Evolutionary conservation across 2,888 invertebrate species (phyloP), one percentile per base, ranked within the genome.

Genomic region (Luffia ferchaultella): DNA sequence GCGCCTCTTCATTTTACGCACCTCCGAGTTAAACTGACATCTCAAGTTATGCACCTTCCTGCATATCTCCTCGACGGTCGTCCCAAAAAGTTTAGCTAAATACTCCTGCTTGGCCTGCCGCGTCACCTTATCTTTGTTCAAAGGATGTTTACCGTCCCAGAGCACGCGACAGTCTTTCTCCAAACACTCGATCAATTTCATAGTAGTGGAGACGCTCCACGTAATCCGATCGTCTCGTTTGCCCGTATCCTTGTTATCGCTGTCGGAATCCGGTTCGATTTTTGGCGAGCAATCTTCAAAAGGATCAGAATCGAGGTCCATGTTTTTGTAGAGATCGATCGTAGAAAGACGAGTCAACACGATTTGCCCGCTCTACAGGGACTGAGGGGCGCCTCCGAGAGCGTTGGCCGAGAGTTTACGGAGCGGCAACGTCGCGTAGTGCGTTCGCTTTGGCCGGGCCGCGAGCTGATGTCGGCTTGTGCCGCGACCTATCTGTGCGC

Each of bases 291-390:
- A 67, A 54, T 67, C 59, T 57, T 76, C 77, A 45, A 63, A 62
- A 12, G 73, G 73, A 61, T 72, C 71, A 20, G 70, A 70, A 62
- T 68, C 73, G 47, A 71, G 70, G 66, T 78, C 75, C 79, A 80
- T 80, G n/a, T n/a, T n/a, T 54, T 57, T 55, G 55, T 52, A 49
- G 42, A 46, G 40, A 51, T 40, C 42, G 42, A 15, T 15, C 57
- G 55, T 55, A 57, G 54, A 57, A 58, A 62, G 61, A 57, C 61
- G 74, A 76, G 70, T 60, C 60, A 62, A 60, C 60, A 64, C 63
- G 66, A 60, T 59, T n/a, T 61, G 64, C 60, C 63, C 66, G 74
- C 74, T 80, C 77, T 79, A 77, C 78, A 74, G 78, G 80, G 76
- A 80, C 80, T 80, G 76, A 70, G 66, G 64, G 63, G 61, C 55